These are phyloP conservation scores for Slavum lentiscoides DNA, from an alignment of 2,888 invertebrate species.

Conservation along the genomic window DNA sequence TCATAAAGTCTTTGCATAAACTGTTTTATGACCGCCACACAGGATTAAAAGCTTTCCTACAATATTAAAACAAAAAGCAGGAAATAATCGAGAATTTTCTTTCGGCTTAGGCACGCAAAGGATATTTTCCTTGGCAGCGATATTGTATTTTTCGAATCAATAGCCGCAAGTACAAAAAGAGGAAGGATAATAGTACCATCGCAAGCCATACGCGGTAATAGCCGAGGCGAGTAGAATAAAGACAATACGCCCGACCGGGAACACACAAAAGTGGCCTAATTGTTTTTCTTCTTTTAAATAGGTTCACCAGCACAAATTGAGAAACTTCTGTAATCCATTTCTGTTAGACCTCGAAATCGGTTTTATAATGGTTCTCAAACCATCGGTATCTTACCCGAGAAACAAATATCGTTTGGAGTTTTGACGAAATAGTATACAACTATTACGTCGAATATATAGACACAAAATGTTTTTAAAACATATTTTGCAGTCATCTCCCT, in stretches of 20 bases:
- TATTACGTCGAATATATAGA: too few species aligned
- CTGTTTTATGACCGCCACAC: neutral
- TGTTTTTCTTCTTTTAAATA: conserved; percentile 47
- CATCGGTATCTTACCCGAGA: neutral
- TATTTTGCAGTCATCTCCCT: too few species aligned
- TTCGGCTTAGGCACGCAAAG: neutral
- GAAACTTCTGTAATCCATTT: conserved; percentile 45
- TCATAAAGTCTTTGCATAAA: neutral
- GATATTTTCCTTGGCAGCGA: neutral
- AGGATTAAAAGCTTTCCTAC: neutral
- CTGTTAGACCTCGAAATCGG: conserved; percentile 5
- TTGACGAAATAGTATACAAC: too few species aligned
- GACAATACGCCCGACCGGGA: conserved; percentile 1
- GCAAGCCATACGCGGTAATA: conserved; percentile 13
- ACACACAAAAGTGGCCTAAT: conserved; percentile 37
- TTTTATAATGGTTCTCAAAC: conserved; percentile 12
- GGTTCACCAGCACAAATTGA: conserved; percentile 34
- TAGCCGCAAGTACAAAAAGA: conserved; percentile 17
- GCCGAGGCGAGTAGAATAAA: neutral
- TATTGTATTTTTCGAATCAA: conserved; percentile 22
- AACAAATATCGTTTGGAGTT: too few species aligned
- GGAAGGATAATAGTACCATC: conserved; percentile 1
- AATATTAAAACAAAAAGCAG: neutral
- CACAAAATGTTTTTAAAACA: too few species aligned
- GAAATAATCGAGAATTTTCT: neutral